These are phyloP conservation scores for Ptilodon capucinus DNA, from an alignment of 2,888 invertebrate genomes.

Conservation along the genomic window DNA sequence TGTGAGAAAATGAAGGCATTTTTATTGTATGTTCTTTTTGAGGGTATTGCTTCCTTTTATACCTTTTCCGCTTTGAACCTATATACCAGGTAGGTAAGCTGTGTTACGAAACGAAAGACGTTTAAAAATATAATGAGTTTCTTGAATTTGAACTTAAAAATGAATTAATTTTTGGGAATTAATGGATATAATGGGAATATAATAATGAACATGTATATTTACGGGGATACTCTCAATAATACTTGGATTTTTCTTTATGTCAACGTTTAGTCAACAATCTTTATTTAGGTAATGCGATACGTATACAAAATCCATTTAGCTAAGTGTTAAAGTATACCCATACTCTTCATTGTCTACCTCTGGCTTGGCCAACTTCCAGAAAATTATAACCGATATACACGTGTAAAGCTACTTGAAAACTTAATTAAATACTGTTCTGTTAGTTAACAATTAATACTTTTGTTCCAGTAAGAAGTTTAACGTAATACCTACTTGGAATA, in stretches of 20 bases:
- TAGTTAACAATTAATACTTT: conserved; percentile 20
- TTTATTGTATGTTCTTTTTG: conserved; percentile 30
- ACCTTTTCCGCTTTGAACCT: conserved; percentile 8
- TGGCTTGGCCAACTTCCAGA: conserved; percentile 26
- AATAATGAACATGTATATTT: too few species aligned
- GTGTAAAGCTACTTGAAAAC: conserved; percentile 13
- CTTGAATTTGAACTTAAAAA: neutral
- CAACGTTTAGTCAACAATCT: too few species aligned
- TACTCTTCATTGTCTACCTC: conserved; percentile 5
- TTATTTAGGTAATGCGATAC: too few species aligned
- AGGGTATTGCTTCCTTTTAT: conserved; percentile 17
- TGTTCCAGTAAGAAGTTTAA: neutral
- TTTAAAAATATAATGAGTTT: conserved; percentile 7
- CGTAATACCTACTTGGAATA: neutral
- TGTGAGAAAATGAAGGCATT: conserved; percentile 34
- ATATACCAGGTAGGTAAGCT: too few species aligned
- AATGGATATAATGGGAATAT: too few species aligned
- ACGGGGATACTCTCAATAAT: too few species aligned
- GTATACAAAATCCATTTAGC: too few species aligned
- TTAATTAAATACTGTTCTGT: conserved; percentile 24
- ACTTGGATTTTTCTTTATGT: too few species aligned
- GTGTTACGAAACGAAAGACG: too few species aligned
- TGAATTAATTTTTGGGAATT: too few species aligned
- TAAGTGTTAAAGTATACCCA: neutral
- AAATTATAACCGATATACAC: conserved; percentile 27